phyloP scores from a whole-genome alignment of 2,888 invertebrate species.

The Meteorus cinctellus region DNA sequence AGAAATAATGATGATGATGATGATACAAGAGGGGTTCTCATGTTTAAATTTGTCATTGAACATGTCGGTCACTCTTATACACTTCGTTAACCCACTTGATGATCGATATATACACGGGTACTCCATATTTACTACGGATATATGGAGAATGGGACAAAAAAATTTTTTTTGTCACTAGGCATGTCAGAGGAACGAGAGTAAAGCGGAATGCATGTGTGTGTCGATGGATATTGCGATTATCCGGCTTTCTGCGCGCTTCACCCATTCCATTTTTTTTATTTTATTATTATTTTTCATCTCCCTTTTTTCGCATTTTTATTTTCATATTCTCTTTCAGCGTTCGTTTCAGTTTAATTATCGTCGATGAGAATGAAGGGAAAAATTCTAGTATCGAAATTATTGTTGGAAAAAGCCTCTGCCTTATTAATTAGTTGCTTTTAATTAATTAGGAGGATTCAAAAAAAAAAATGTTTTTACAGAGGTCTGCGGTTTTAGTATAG shows the following conservation, averaged over 20 bases:
- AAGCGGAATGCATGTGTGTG: constrained; percentile 36
- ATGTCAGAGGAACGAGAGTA: constrained; percentile 32
- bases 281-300: constrained; percentile 7
- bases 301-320: constrained; percentile 21
- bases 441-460: constrained; percentile 9
- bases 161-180: constrained; percentile 34
- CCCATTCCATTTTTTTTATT: constrained; percentile 26
- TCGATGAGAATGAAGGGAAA: constrained; percentile 14
- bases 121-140: constrained; percentile 36
- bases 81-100: constrained; percentile 40
- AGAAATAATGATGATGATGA: constrained; percentile 35
- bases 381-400: constrained; percentile 7
- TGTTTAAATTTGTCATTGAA: constrained; percentile 42
- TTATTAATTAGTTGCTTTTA: neutral
- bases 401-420: neutral
- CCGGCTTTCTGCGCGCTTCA: constrained; percentile 34
- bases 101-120: constrained; percentile 37
- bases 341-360: constrained; percentile 42
- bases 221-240: constrained; percentile 46
- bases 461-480: neutral
- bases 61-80: constrained; percentile 34
- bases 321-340: constrained; percentile 18
- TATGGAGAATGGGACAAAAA: constrained; percentile 6
- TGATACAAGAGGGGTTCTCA: neutral
- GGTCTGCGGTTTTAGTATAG: neutral